phyloP scores from a whole-genome alignment of 2,113 vertebrate genomes.

The Uropsilus gracilis region DNA sequence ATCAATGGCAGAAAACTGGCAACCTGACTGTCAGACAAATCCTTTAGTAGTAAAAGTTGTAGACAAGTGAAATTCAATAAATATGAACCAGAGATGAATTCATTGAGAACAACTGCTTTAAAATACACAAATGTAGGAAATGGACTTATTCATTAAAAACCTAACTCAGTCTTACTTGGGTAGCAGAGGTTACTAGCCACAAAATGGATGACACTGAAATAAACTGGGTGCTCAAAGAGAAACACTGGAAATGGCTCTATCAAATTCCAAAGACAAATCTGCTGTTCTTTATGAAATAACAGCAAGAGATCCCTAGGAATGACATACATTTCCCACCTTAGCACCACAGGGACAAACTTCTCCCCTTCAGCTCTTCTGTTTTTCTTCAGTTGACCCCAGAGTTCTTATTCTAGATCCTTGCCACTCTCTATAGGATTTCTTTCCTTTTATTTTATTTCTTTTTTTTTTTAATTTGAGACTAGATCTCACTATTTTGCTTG shows the following conservation, averaged over 20 bases:
- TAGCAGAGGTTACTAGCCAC: background rate
- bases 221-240: background rate
- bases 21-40: constrained; percentile 19
- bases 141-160: background rate
- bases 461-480: too few relatives aligned
- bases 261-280: background rate
- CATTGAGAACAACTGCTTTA: constrained; percentile 10
- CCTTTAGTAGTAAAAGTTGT: background rate
- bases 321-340: too few relatives aligned
- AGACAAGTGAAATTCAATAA: constrained; percentile 45
- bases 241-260: background rate
- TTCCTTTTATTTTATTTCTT: too few relatives aligned
- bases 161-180: background rate
- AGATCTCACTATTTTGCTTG: too few relatives aligned
- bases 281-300: background rate
- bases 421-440: background rate
- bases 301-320: background rate
- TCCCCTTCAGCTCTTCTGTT: too few relatives aligned
- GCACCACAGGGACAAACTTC: background rate
- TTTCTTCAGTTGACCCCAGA: background rate
- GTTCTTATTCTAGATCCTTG: background rate
- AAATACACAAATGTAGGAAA: background rate
- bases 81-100: background rate
- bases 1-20: constrained; percentile 1
- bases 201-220: background rate